Evolutionary conservation across 1,140 invertebrate genomes (phyloP), one percentile per base, ranked within the genome.

Genomic region (Penaeus vannamei): DNA sequence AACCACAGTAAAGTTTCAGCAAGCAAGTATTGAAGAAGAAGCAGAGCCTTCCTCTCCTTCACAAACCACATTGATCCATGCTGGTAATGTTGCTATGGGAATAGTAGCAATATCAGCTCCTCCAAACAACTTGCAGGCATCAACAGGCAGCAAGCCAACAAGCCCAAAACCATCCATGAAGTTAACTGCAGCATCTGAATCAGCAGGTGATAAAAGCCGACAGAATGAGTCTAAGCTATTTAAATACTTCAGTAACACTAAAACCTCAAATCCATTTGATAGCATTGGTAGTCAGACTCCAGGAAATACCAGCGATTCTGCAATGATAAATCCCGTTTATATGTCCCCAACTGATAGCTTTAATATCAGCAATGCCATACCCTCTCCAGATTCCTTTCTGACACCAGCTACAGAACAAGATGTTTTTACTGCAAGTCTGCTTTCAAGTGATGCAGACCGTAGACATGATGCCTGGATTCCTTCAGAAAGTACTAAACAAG

Each of bases 391-490:
- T 77, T 91, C 90, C 26, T 91, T 91, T 72, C 69, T 91, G 32
- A 91, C 90, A n/a, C 90, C 90, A 69, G 90, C 90, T 12, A 91
- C 90, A 69, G 90, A 91, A 62, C 90, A 91, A 80, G 90, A 91
- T 77, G 90, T 91, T 26, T 91, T 91, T 79, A 91, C 90, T 61
- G 90, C 90, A 20, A 91, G 90, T 59, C 86, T 90, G 17, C 85
- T 91, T 8, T 91, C 91, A n/a, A 91, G 88, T 87, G 91, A 91
- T 76, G 89, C 91, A 23, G 96, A 96, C 91, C 93, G 95, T 91
- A 93, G 95, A 87, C 93, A 95, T 92, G 96, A 96, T 94, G 95
- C 96, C 7, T 97, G 96, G 96, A 95, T 97, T 91, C 95, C 96
- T 14, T 95, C 94, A 90, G 95, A 96, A 89, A 94, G 94, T 86